These are phyloP conservation scores for Cheiracanthium punctorium DNA, from an alignment of 2,888 invertebrate species.

Conservation along the genomic window DNA sequence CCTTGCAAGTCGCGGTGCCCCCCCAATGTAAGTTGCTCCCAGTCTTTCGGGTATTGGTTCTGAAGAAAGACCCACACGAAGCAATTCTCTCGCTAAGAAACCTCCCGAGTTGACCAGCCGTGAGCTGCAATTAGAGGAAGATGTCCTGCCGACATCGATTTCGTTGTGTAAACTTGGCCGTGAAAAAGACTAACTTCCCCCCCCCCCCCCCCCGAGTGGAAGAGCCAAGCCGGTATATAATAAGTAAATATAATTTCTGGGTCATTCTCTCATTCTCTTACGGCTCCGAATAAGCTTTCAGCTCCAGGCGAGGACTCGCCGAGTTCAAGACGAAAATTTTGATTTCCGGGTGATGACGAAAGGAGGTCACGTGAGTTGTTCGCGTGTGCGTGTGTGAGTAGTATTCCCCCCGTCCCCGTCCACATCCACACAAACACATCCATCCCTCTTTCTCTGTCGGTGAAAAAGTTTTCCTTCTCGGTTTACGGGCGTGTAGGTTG, in stretches of 20 bases:
- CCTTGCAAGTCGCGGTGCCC: too few species aligned
- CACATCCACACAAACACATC: too few species aligned
- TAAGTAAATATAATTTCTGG: not conserved
- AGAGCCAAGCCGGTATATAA: too few species aligned
- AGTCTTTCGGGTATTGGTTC: too few species aligned
- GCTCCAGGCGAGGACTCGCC: not conserved
- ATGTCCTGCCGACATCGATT: not conserved
- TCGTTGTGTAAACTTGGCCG: not conserved
- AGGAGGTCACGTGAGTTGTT: constrained; percentile 36
- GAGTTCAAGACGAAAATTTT: constrained; percentile 21
- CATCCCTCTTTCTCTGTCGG: not conserved
- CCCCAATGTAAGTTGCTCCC: too few species aligned
- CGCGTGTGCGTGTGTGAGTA: too few species aligned
- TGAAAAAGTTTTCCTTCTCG: constrained; percentile 6
- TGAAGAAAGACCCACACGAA: too few species aligned
- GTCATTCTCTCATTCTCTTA: not conserved
- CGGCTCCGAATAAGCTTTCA: not conserved
- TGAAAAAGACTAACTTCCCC: not conserved
- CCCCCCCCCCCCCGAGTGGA: too few species aligned
- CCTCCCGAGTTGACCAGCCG: not conserved
- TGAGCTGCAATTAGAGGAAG: not conserved
- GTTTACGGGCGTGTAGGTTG: not conserved
- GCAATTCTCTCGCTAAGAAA: too few species aligned
- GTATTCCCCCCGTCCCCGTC: too few species aligned
- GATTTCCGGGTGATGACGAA: constrained; percentile 56